Conservation (phyloP, 2,113 vertebrate genomes). For the Chascanopsetta lugubris region DNA sequence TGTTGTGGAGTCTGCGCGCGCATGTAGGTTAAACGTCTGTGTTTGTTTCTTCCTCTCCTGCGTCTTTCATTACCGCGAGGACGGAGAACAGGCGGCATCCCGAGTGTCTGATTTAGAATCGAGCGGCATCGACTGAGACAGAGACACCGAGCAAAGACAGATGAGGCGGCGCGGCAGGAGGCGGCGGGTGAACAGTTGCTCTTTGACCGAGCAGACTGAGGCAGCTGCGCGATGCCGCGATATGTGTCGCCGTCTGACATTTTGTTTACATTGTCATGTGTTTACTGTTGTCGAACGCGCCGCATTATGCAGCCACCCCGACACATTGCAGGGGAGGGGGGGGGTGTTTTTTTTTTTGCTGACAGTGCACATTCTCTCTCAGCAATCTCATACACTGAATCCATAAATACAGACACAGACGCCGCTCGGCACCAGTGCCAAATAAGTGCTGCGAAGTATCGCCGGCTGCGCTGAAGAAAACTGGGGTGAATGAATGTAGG, state of each 20-base stretch:
- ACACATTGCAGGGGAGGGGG: no score
- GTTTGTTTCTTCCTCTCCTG: slow-evolving; percentile 22
- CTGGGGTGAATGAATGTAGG: neutral
- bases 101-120: slow-evolving; percentile 33
- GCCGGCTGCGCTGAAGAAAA: neutral
- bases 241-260: neutral
- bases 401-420: slow-evolving; percentile 10
- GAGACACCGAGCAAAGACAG: slow-evolving; percentile 17
- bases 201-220: slow-evolving; percentile 27
- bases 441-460: neutral
- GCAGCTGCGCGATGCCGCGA: slow-evolving; percentile 9
- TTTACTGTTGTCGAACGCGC: neutral
- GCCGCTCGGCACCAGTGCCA: neutral
- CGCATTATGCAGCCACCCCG: neutral
- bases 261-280: neutral
- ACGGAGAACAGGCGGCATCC: slow-evolving; percentile 17
- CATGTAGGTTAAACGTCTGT: slow-evolving; percentile 10
- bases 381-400: slow-evolving; percentile 3
- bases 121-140: slow-evolving; percentile 27
- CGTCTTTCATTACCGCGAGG: slow-evolving; percentile 15
- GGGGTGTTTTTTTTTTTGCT: slow-evolving; percentile 9
- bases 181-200: slow-evolving; percentile 21
- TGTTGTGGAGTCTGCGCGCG: slow-evolving; percentile 17
- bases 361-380: neutral
- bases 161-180: slow-evolving; percentile 34